phyloP scores from a whole-genome alignment of 2,797 vertebrate species.

The Poeciliopsis turneri region DNA sequence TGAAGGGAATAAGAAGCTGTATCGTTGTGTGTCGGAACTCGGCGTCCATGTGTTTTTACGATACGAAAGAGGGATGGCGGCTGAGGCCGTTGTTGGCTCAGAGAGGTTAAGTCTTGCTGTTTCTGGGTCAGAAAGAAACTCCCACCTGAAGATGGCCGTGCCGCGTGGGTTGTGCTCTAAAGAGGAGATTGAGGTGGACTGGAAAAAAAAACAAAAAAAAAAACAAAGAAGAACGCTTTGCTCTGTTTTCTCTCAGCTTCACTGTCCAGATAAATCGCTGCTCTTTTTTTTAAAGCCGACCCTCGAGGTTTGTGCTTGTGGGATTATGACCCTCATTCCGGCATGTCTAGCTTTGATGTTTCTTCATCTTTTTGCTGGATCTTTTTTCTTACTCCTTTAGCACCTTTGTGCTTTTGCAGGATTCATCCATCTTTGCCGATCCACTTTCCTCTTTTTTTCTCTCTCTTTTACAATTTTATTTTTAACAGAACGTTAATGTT shows the following conservation, averaged over 20 bases:
- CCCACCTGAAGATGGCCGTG: slow-evolving; percentile 53
- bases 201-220: slow-evolving; percentile 10
- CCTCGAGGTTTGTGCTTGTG: slow-evolving; percentile 42
- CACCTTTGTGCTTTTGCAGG: slow-evolving; percentile 14
- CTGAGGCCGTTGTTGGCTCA: slow-evolving; percentile 41
- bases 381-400: slow-evolving; percentile 17
- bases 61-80: slow-evolving; percentile 30
- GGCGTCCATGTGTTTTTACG: slow-evolving; percentile 15
- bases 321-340: slow-evolving; percentile 55
- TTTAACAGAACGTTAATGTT: not conserved
- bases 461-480: not conserved
- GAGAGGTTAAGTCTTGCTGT: slow-evolving; percentile 49
- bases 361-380: slow-evolving; percentile 14
- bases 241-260: slow-evolving; percentile 41
- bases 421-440: slow-evolving; percentile 22
- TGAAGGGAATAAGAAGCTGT: slow-evolving; percentile 17
- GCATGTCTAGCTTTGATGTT: slow-evolving; percentile 25
- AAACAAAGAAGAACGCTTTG: slow-evolving; percentile 15
- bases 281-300: slow-evolving; percentile 47
- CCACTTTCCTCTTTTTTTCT: not conserved
- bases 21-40: not conserved
- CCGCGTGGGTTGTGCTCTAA: slow-evolving; percentile 64
- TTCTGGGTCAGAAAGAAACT: slow-evolving; percentile 47
- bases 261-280: slow-evolving; percentile 42
- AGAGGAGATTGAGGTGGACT: slow-evolving; percentile 44